phyloP scores from a whole-genome alignment of 1,140 invertebrate genomes.

The Megalopta genalis region DNA sequence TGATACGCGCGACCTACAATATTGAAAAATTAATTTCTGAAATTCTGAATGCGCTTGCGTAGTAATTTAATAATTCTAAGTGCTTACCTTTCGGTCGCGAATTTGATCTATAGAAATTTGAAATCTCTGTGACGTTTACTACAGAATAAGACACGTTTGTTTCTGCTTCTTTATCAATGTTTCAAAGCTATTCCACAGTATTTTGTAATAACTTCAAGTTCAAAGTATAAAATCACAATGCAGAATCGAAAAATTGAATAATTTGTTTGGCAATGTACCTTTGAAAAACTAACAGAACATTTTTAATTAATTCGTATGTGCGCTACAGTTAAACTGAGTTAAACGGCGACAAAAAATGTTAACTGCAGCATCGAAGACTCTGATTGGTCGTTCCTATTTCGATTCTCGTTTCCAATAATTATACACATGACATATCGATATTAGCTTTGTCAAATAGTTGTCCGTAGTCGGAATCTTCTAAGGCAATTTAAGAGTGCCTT shows the following conservation, averaged over 20 bases:
- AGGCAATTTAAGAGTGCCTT: conserved; percentile 40
- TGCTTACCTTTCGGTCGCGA: background rate
- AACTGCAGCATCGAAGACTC: background rate
- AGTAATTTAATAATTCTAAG: background rate
- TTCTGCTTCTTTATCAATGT: background rate
- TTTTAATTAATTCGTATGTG: background rate
- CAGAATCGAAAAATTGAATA: background rate
- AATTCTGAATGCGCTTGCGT: background rate
- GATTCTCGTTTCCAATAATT: conserved; percentile 15
- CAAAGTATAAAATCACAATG: background rate
- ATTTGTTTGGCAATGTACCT: background rate
- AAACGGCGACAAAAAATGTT: conserved; percentile 24
- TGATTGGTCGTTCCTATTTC: conserved; percentile 21
- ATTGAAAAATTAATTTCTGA: background rate
- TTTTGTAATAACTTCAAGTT: background rate
- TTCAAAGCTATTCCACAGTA: background rate
- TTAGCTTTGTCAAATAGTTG: background rate
- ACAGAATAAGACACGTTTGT: background rate
- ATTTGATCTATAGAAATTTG: background rate
- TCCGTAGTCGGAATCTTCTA: background rate
- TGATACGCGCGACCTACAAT: background rate
- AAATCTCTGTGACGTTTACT: background rate
- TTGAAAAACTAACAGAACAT: background rate
- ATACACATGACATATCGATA: conserved; percentile 12
- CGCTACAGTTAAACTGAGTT: background rate